A percentile compares a stretch with the other conserved stretches of the same genome.
These are phyloP conservation scores for Dreissena polymorpha DNA, from an alignment of 1,140 invertebrate genomes.

Conservation along the genomic window DNA sequence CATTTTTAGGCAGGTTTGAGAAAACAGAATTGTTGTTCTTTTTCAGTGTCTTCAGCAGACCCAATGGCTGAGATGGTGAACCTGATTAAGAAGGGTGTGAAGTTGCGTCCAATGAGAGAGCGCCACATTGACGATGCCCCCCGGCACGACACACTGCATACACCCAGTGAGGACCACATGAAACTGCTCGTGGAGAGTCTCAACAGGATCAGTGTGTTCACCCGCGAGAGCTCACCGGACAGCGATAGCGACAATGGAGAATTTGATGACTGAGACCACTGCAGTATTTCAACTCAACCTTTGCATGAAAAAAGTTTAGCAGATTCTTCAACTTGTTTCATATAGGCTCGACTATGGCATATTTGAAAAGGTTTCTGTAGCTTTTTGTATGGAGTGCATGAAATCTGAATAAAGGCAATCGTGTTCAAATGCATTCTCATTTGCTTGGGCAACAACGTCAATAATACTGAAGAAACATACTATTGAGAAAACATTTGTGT, in stretches of 20 bases:
- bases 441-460: too few species aligned
- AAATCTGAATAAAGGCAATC: too few species aligned
- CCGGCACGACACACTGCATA: neutral
- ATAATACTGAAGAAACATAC: too few species aligned
- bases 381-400: too few species aligned
- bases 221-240: slow-evolving; percentile 58
- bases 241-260: slow-evolving; percentile 56
- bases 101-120: slow-evolving; percentile 56
- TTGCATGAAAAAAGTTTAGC: too few species aligned
- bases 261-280: slow-evolving; percentile 55
- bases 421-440: too few species aligned
- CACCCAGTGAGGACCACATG: slow-evolving; percentile 59
- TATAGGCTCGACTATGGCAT: too few species aligned
- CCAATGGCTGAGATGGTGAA: slow-evolving; percentile 63
- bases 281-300: too few species aligned
- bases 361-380: too few species aligned
- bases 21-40: neutral
- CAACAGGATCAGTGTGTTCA: slow-evolving; percentile 59
- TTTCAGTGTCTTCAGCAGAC: slow-evolving; percentile 25
- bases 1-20: too few species aligned
- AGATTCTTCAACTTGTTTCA: too few species aligned
- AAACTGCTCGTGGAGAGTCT: slow-evolving; percentile 63
- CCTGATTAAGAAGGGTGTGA: slow-evolving; percentile 63
- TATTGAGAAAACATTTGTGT: too few species aligned
- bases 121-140: neutral